Evolutionary conservation across 2,113 vertebrate species (phyloP).

Genomic region (Solea senegalensis): DNA sequence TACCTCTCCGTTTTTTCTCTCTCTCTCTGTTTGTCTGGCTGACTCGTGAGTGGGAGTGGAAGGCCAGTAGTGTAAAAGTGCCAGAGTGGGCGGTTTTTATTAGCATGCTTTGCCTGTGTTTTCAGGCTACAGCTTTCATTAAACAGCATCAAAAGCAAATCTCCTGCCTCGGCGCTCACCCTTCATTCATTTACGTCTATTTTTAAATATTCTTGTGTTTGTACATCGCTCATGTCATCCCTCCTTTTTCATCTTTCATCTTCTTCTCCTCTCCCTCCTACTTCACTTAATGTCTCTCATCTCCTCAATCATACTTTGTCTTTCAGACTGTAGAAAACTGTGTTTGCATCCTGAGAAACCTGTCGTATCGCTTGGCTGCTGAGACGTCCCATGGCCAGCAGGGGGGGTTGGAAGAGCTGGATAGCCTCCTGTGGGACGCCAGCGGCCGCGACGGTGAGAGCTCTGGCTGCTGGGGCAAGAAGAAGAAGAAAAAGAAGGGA

Average conservation of each 20-base stretch:
- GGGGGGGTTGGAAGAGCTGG: conserved; percentile 95
- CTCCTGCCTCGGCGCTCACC: conserved; percentile 9
- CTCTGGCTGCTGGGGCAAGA: conserved; percentile 99
- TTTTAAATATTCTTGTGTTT: neutral
- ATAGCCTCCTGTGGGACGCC: conserved; percentile 94
- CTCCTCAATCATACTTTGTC: conserved; percentile 11
- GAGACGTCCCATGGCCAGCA: conserved; percentile 99
- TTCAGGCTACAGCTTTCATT: conserved; percentile 47
- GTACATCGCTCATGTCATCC: neutral
- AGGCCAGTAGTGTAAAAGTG: conserved; percentile 31
- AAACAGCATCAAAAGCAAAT: conserved; percentile 49
- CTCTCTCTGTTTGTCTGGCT: conserved; percentile 25
- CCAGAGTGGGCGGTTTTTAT: conserved; percentile 51
- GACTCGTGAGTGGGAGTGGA: conserved; percentile 36
- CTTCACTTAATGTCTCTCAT: neutral
- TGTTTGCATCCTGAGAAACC: conserved; percentile 99
- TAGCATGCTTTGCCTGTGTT: conserved; percentile 49
- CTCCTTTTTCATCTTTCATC: neutral
- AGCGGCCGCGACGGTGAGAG: conserved; percentile 93
- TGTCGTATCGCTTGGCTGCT: conserved; percentile 97
- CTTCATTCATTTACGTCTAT: conserved; percentile 13
- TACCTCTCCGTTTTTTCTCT: conserved; percentile 30
- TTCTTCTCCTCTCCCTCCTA: neutral
- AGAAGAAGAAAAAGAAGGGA: conserved; percentile 99
- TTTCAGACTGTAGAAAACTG: conserved; percentile 98